Conservation (phyloP, 2,113 vertebrate genomes). For the Urocynchramus pylzowi region DNA sequence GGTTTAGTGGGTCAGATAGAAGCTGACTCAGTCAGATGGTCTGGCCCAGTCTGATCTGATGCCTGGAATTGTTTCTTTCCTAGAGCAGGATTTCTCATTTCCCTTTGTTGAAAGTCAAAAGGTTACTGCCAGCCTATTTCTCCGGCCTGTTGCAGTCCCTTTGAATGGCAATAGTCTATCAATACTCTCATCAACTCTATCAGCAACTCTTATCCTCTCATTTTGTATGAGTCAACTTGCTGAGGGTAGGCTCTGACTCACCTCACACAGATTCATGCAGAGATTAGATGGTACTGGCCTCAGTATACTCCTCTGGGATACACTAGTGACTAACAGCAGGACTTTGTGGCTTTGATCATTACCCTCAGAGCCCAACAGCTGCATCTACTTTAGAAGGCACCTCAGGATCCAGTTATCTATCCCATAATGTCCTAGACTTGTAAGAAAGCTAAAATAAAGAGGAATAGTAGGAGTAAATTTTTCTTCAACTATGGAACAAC, state of each 20-base stretch:
- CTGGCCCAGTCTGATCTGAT: background rate
- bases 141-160: background rate
- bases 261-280: background rate
- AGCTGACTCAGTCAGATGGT: background rate
- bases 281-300: background rate
- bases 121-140: background rate
- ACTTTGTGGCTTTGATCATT: background rate
- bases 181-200: background rate
- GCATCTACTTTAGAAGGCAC: background rate
- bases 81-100: background rate
- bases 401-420: fast-evolving
- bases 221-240: background rate
- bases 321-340: background rate
- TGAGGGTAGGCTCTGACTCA: background rate
- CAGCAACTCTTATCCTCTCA: background rate
- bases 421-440: background rate
- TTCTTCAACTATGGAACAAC: background rate
- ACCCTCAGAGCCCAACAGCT: background rate
- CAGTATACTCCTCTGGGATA: no score
- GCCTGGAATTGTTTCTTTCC: background rate
- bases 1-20: background rate
- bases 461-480: background rate
- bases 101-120: background rate
- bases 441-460: background rate
- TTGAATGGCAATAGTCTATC: background rate